Conservation (phyloP, 2,113 vertebrate genomes). For the Microcebus griseorufus region DNA sequence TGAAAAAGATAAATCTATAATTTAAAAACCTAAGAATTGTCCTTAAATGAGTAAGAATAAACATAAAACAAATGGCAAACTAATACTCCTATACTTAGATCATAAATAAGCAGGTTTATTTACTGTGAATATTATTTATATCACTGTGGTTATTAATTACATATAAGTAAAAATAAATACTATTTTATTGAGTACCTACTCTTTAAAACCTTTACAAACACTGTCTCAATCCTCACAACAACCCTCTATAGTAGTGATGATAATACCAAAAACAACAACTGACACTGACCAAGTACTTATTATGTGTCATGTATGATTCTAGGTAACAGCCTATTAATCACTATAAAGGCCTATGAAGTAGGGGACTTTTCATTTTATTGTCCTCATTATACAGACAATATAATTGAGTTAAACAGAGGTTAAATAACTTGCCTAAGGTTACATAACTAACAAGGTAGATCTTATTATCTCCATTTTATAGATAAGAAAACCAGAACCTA, state of each 20-base stretch:
- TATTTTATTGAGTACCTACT: neutral
- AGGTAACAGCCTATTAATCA: neutral
- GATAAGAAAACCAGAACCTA: conserved; percentile 2
- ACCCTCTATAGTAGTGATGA: neutral
- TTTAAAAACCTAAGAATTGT: neutral
- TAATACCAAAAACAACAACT: neutral
- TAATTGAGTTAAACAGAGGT: neutral
- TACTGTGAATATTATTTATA: neutral
- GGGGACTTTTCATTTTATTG: neutral
- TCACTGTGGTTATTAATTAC: neutral
- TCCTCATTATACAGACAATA: neutral
- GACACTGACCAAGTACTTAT: neutral
- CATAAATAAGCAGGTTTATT: neutral
- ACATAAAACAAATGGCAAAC: neutral
- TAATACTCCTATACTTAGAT: neutral
- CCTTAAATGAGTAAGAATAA: neutral
- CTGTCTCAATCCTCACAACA: neutral
- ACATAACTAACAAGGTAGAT: neutral
- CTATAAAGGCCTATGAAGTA: neutral
- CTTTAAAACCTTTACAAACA: neutral
- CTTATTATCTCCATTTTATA: neutral
- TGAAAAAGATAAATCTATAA: neutral
- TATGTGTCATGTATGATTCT: neutral
- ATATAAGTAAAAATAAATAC: neutral
- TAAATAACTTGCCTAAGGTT: conserved; percentile 5